Evolutionary conservation across 2,113 vertebrate genomes (phyloP).

Genomic region (Capricornis sumatraensis): DNA sequence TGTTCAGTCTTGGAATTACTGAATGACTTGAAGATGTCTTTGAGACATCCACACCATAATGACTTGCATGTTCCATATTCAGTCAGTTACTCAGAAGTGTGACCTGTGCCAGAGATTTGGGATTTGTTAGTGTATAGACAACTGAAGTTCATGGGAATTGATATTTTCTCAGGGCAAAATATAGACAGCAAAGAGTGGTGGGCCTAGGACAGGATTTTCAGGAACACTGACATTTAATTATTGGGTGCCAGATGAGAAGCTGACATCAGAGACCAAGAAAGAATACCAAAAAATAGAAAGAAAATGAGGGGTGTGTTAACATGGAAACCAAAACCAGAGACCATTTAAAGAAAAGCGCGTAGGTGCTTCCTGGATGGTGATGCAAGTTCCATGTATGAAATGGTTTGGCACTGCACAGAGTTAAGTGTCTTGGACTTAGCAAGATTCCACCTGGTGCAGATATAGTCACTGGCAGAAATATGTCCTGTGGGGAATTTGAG

Average conservation of each 20-base stretch:
- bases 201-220: not conserved
- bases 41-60: not conserved
- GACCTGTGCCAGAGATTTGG: not conserved
- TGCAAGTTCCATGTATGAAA: slow-evolving; percentile 16
- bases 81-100: not conserved
- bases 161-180: not conserved
- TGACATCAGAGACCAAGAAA: not conserved
- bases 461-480: not conserved
- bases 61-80: not conserved
- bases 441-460: not conserved
- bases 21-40: not conserved
- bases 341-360: not conserved
- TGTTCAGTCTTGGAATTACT: not conserved
- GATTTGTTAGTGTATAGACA: not conserved
- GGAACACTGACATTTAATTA: not conserved
- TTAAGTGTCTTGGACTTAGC: not conserved
- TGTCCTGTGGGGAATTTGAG: not conserved
- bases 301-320: not conserved
- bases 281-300: not conserved
- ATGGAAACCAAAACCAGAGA: slow-evolving; percentile 31
- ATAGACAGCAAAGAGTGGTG: not conserved
- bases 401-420: not conserved
- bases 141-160: not conserved
- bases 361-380: not conserved
- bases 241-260: not conserved